These are phyloP conservation scores for Synergus itoensis DNA, from an alignment of 2,888 invertebrate species.

Conservation along the genomic window DNA sequence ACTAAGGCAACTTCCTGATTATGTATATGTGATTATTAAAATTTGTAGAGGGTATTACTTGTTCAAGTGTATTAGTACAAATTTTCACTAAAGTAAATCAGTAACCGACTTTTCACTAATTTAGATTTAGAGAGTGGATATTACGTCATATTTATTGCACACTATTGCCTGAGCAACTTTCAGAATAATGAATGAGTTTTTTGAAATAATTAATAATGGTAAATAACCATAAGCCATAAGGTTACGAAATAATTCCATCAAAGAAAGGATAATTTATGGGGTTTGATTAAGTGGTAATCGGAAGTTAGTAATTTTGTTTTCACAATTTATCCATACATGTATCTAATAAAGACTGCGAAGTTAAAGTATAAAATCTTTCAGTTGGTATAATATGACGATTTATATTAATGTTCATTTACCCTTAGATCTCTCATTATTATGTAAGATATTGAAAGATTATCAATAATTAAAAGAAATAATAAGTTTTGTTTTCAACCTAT, in stretches of 20 bases:
- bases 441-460: no score
- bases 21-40: background rate
- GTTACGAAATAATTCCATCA: background rate
- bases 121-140: background rate
- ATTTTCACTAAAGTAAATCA: no score
- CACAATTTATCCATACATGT: background rate
- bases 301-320: background rate
- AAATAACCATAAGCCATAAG: background rate
- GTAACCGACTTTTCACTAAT: no score
- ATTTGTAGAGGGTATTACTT: background rate
- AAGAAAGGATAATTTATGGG: background rate
- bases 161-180: background rate
- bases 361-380: background rate
- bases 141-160: background rate
- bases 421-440: no score
- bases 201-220: background rate
- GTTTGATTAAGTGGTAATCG: conserved; percentile 2
- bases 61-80: background rate
- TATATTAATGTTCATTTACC: no score
- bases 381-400: background rate
- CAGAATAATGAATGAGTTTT: background rate
- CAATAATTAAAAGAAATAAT: no score
- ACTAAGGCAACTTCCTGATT: conserved; percentile 30
- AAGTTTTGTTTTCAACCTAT: no score
- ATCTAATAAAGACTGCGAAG: background rate